Percentiles rank a stretch among this genome's conserved stretches.
phyloP scores from a whole-genome alignment of 2,797 vertebrate species.

The Pangasius mekongensis region DNA sequence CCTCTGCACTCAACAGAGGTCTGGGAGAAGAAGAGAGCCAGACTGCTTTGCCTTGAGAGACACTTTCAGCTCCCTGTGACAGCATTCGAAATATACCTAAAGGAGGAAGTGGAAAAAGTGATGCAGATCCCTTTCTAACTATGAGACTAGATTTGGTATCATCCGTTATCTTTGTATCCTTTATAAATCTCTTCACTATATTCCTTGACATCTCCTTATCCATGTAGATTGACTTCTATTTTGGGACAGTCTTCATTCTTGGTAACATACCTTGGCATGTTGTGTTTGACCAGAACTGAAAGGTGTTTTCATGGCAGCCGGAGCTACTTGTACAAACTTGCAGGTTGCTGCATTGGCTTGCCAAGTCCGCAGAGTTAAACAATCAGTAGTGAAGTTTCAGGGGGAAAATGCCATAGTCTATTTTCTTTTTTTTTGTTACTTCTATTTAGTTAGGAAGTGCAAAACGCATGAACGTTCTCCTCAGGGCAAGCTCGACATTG shows the following conservation, averaged over 20 bases:
- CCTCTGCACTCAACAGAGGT: background rate
- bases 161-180: background rate
- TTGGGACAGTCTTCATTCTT: constrained; percentile 67
- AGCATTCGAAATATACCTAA: background rate
- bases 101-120: background rate
- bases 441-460: constrained; percentile 71
- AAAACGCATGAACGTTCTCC: constrained; percentile 76
- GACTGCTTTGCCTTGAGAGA: background rate
- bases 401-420: constrained; percentile 58
- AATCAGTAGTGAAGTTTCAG: constrained; percentile 68
- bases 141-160: background rate
- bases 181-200: background rate
- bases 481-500: constrained; percentile 71
- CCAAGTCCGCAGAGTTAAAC: constrained; percentile 72
- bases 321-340: constrained; percentile 41
- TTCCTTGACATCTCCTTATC: constrained; percentile 51
- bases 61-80: background rate
- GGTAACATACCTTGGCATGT: constrained; percentile 67
- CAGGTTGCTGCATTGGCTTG: constrained; percentile 40
- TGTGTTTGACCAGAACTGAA: constrained; percentile 58
- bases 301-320: constrained; percentile 65
- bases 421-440: constrained; percentile 29
- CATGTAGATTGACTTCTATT: constrained; percentile 65
- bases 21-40: background rate
- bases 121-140: background rate